A percentile compares a stretch with the other conserved stretches of the same genome.
Evolutionary conservation across 30 jellyfish, hydroid and myxozoan species (phyloP).

Genomic region (Phacellophora camtschatica): DNA sequence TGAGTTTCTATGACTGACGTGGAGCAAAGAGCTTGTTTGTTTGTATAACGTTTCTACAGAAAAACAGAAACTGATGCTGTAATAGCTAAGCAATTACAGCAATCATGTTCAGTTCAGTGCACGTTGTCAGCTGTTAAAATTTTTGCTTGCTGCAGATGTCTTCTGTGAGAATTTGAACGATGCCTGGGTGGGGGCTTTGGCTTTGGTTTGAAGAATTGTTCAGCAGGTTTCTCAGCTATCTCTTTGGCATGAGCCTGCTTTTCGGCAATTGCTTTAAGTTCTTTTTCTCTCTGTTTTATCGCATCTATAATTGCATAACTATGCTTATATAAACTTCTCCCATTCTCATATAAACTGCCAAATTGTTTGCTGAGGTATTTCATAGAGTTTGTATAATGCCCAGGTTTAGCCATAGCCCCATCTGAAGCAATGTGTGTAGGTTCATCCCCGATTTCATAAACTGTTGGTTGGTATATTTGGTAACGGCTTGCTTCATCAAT

Average conservation of each 20-base stretch:
- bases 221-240: conserved; percentile 9
- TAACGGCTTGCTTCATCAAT: conserved; percentile 79
- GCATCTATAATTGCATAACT: conserved; percentile 41
- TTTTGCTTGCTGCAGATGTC: conserved; percentile 8
- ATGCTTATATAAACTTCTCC: conserved; percentile 40
- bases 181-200: conserved; percentile 49
- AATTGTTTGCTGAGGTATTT: conserved; percentile 52
- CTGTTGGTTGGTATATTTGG: conserved; percentile 95
- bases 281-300: conserved; percentile 52
- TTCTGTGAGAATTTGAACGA: conserved; percentile 37
- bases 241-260: conserved; percentile 40
- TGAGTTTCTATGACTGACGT: no score
- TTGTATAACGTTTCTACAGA: no score
- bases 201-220: conserved; percentile 50
- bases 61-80: no score
- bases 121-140: not conserved
- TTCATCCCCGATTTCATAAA: conserved; percentile 77
- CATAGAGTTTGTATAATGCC: conserved; percentile 42
- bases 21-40: no score
- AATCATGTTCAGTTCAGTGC: not conserved
- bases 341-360: conserved; percentile 49
- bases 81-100: not conserved
- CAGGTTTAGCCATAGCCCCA: not conserved
- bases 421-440: not conserved
- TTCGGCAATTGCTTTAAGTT: conserved; percentile 64